phyloP scores from a whole-genome alignment of 2,797 vertebrate genomes.

The Pangasius larnaudii region DNA sequence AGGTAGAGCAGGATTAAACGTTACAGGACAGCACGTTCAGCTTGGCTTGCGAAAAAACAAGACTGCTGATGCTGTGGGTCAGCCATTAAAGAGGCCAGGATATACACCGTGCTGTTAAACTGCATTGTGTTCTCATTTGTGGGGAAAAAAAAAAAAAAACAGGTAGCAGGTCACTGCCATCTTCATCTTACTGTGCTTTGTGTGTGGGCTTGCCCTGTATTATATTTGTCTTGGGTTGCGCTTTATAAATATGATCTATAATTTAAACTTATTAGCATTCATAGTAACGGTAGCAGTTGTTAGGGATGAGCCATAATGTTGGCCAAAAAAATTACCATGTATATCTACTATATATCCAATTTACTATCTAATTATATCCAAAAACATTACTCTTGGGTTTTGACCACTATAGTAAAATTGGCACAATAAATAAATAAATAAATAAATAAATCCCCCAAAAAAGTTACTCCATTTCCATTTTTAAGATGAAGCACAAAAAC shows the following conservation, averaged over 20 bases:
- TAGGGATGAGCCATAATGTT: not conserved
- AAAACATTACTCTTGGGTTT: not conserved
- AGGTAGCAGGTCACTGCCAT: not conserved
- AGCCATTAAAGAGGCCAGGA: not conserved
- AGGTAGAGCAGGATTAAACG: conserved; percentile 44
- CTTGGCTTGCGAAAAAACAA: conserved; percentile 52
- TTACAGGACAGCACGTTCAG: conserved; percentile 48
- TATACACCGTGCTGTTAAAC: not conserved
- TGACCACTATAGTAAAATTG: not conserved
- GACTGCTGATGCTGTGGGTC: conserved; percentile 18
- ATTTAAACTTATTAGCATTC: not conserved
- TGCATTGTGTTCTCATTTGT: not conserved
- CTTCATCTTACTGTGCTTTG: not conserved
- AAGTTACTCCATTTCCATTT: not conserved
- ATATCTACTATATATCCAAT: too few relatives aligned
- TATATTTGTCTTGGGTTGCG: not conserved
- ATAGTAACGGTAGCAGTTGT: not conserved
- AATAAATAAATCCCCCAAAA: too few relatives aligned
- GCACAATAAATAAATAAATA: too few relatives aligned
- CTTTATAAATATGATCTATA: not conserved
- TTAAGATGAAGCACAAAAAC: not conserved
- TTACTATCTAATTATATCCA: too few relatives aligned
- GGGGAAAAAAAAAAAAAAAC: not conserved
- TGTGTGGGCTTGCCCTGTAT: not conserved
- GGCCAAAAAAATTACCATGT: not conserved